These are phyloP conservation scores for Eumerus sabulonum DNA, from an alignment of 2,888 invertebrate genomes.

Conservation along the genomic window DNA sequence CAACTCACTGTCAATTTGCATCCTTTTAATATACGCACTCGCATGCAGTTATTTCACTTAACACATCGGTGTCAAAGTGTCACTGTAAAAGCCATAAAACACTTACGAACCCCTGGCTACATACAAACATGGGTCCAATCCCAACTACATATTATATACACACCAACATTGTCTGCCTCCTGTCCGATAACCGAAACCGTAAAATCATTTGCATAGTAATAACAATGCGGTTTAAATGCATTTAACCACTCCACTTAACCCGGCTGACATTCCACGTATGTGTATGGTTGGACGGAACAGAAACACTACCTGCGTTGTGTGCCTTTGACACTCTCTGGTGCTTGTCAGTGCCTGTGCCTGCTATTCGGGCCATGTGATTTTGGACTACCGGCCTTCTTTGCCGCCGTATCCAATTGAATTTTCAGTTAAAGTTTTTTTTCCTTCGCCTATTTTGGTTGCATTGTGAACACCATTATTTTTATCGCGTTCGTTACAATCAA, in stretches of 20 bases:
- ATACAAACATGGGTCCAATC: conserved; percentile 14
- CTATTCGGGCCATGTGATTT: conserved; percentile 12
- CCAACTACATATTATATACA: no score
- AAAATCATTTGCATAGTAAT: conserved; percentile 67
- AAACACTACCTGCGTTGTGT: conserved; percentile 1
- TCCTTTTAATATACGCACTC: conserved; percentile 57
- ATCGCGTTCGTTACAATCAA: conserved; percentile 26
- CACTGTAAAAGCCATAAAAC: conserved; percentile 51
- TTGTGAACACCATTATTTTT: background rate
- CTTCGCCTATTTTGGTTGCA: conserved; percentile 3
- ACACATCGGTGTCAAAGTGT: conserved; percentile 62
- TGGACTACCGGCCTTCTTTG: conserved; percentile 3
- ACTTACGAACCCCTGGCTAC: conserved; percentile 35
- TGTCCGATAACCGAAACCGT: conserved; percentile 28
- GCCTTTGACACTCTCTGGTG: background rate
- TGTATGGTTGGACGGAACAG: background rate
- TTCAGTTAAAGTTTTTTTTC: conserved; percentile 26
- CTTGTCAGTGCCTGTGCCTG: conserved; percentile 42
- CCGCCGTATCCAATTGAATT: conserved; percentile 52
- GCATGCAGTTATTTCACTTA: conserved; percentile 61
- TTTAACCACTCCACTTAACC: conserved; percentile 62
- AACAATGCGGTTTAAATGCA: conserved; percentile 67
- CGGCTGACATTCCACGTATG: conserved; percentile 30
- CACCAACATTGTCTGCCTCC: conserved; percentile 8
- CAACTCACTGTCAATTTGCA: conserved; percentile 43